Percentiles rank a stretch among this genome's conserved stretches.
phyloP scores from a whole-genome alignment of 2,888 invertebrate species.

The Gryllus longicercus region DNA sequence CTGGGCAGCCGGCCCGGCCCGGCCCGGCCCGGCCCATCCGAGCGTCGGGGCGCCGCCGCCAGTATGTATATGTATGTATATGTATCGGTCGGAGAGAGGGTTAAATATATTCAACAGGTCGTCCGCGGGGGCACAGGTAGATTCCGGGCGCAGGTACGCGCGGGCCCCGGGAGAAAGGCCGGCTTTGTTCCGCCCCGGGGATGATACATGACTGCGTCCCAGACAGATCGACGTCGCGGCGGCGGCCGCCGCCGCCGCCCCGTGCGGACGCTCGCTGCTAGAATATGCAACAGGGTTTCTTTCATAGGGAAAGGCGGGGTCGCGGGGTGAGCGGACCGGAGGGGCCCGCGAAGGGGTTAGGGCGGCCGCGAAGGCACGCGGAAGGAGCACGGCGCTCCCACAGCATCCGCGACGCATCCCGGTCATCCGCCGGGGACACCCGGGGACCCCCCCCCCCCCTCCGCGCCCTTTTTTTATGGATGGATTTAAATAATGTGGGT shows the following conservation, averaged over 20 bases:
- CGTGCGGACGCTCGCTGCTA: neutral
- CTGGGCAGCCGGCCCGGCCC: neutral
- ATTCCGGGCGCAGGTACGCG: neutral
- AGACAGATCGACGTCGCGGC: neutral
- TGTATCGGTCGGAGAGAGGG: slow-evolving; percentile 7
- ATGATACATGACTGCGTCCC: neutral
- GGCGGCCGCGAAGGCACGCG: neutral
- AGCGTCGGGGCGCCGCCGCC: neutral
- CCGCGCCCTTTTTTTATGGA: neutral
- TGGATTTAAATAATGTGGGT: slow-evolving; percentile 17
- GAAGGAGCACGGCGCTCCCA: neutral
- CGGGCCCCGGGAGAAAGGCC: neutral
- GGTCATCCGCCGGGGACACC: neutral
- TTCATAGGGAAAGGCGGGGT: neutral
- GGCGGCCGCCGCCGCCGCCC: no score
- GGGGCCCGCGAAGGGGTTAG: neutral
- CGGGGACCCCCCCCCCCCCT: neutral
- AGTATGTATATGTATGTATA: slow-evolving; percentile 1
- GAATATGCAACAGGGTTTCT: slow-evolving; percentile 17
- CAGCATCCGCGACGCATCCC: neutral
- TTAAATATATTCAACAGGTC: slow-evolving; percentile 17
- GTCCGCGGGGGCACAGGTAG: neutral
- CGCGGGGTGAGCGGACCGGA: neutral
- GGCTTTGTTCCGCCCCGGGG: neutral
- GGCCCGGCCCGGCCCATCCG: no score